Conservation (phyloP, 2,113 vertebrate species). For the Brachypodius melanocephalos region DNA sequence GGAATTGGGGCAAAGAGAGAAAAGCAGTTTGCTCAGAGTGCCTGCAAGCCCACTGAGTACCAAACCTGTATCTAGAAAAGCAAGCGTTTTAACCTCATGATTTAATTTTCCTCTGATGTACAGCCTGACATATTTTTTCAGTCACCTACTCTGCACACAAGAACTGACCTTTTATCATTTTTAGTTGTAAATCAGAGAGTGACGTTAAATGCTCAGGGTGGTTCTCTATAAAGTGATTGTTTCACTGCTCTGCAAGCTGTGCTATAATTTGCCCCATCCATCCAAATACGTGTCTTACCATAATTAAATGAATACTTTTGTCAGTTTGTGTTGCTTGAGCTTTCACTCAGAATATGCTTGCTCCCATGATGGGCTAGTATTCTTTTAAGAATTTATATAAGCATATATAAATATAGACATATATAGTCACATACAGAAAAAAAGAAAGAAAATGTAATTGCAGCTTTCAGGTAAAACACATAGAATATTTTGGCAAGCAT, state of each 20-base stretch:
- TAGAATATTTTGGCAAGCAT: conserved; percentile 8
- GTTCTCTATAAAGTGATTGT: conserved; percentile 28
- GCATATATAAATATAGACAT: neutral
- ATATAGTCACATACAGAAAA: neutral
- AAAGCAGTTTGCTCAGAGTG: neutral
- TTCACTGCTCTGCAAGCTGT: conserved; percentile 26
- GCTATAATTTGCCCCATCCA: conserved; percentile 43
- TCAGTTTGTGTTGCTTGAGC: conserved; percentile 13
- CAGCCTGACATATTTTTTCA: neutral
- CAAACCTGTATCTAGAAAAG: neutral
- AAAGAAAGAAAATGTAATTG: neutral
- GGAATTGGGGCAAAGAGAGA: neutral
- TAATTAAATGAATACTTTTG: conserved; percentile 42
- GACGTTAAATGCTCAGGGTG: neutral
- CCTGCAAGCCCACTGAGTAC: rapidly evolving
- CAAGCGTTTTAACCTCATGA: neutral
- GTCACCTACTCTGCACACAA: neutral
- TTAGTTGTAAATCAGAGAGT: conserved; percentile 13
- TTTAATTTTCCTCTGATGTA: neutral
- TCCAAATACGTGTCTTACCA: conserved; percentile 24
- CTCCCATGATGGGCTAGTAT: neutral
- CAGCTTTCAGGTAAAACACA: neutral
- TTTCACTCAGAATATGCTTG: conserved; percentile 19
- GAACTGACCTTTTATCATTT: conserved; percentile 20
- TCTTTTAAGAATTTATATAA: neutral